Percentiles rank a stretch among this genome's conserved stretches.
These are phyloP conservation scores for Leucania comma DNA, from an alignment of 2,888 invertebrate species.

Conservation along the genomic window DNA sequence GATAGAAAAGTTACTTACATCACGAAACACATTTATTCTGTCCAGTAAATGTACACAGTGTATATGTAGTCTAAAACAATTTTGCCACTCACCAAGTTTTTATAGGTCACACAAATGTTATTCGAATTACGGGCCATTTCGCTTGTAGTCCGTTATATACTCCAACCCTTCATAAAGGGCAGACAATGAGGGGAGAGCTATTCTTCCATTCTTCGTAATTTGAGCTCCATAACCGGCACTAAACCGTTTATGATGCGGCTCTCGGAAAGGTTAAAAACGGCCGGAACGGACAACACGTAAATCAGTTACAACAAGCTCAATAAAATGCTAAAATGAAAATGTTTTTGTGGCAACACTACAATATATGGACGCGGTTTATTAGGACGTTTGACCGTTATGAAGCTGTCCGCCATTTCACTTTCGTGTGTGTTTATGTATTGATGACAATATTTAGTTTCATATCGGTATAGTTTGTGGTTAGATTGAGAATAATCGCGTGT, in stretches of 20 bases:
- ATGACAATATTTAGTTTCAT: constrained; percentile 46
- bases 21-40: constrained; percentile 67
- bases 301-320: constrained; percentile 80
- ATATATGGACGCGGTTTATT: constrained; percentile 69
- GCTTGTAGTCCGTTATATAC: constrained; percentile 84
- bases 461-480: constrained; percentile 20
- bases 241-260: constrained; percentile 88
- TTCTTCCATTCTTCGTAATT: constrained; percentile 86
- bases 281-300: constrained; percentile 82
- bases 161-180: constrained; percentile 86
- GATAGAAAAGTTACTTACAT: constrained; percentile 73
- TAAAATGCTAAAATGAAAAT: constrained; percentile 79
- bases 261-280: constrained; percentile 86
- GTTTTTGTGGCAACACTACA: constrained; percentile 71
- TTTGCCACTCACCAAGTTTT: constrained; percentile 77
- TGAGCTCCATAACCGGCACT: constrained; percentile 86
- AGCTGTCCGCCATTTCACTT: constrained; percentile 59
- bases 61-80: constrained; percentile 76
- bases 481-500: constrained; percentile 35
- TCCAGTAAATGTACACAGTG: constrained; percentile 61
- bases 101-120: constrained; percentile 88
- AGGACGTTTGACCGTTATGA: constrained; percentile 64
- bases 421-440: constrained; percentile 56
- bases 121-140: constrained; percentile 85
- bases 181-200: constrained; percentile 84